Base-by-base conservation (phyloP, 2,888 invertebrate species). In the Synergus itoensis region DNA sequence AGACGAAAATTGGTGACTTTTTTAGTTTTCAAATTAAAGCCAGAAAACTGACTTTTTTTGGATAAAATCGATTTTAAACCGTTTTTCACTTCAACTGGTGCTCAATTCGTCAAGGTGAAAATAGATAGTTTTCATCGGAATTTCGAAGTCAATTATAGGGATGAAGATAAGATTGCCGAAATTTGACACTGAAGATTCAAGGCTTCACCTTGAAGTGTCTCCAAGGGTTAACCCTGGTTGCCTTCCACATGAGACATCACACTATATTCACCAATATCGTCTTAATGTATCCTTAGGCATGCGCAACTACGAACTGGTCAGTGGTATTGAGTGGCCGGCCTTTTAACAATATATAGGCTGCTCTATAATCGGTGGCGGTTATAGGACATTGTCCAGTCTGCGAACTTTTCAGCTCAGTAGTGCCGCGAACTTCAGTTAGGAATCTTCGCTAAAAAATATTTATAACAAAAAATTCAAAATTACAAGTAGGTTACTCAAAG, bases 271-370 rank as follows among this genome's bases (percentile, higher is more conserved):
- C 82, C 75, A 83, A 84, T 84, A 84, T 86, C 79, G 75, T 77
- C 82, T 79, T 78, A 64, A 77, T 81, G 65, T 79, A 77, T 65
- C 73, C 78, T 84, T 84, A 88, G 86, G 88, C 89, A 90, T 90
- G 91, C 91, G 90, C 91, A 87, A 87, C 82, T 83, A 85, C 80
- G 83, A 84, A 80, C 79, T 87, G 91, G 91, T 91, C 91, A 91
- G 87, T 89, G 88, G 87, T 91, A 91, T 91, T 90, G 91, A 91
- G 90, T 91, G 88, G 88, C 84, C 86, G 87, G 83, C 80, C 85
- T 84, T 87, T 87, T 85, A 87, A 89, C 84, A 85, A 88, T 89
- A 89, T 85, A 86, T 82, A 83, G 82, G 82, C 78, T 80, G 80
- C 73, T 77, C 73, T 88, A 88, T 88, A 87, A 86, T 78, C 78